Conservation (phyloP, 2,113 vertebrate species). For the Lasiurus borealis region DNA sequence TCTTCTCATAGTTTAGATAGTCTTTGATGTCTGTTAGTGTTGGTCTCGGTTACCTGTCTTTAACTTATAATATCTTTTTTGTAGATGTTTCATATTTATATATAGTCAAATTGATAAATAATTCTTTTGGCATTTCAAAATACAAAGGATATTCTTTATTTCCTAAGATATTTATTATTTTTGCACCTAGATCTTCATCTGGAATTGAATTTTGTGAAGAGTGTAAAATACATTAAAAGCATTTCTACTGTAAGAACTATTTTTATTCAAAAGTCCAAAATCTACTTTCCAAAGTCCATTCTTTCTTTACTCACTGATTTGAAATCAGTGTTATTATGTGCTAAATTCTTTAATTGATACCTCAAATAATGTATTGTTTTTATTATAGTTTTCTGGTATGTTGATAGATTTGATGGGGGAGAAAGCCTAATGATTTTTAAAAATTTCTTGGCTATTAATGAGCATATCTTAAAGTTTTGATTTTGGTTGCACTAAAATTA, state of each 20-base stretch:
- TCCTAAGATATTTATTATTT: not conserved
- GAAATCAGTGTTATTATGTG: conserved; percentile 6
- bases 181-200: not conserved
- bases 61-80: not conserved
- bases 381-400: not conserved
- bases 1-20: not conserved
- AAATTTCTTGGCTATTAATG: not conserved
- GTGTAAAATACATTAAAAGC: not conserved
- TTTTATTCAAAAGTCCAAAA: not conserved
- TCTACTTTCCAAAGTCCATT: not conserved
- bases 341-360: conserved; percentile 26
- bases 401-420: not conserved
- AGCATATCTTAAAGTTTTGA: conserved; percentile 27
- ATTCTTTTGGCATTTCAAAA: conserved; percentile 26
- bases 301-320: not conserved
- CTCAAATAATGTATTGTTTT: not conserved
- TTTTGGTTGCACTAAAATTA: not conserved
- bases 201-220: not conserved
- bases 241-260: not conserved
- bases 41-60: conserved; percentile 2
- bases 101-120: not conserved
- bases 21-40: not conserved
- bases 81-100: conserved; percentile 29
- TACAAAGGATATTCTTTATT: not conserved
- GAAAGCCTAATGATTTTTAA: not conserved